Evolutionary conservation across 2,888 invertebrate species (phyloP).

Genomic region (Nemotelus nigrinus): DNA sequence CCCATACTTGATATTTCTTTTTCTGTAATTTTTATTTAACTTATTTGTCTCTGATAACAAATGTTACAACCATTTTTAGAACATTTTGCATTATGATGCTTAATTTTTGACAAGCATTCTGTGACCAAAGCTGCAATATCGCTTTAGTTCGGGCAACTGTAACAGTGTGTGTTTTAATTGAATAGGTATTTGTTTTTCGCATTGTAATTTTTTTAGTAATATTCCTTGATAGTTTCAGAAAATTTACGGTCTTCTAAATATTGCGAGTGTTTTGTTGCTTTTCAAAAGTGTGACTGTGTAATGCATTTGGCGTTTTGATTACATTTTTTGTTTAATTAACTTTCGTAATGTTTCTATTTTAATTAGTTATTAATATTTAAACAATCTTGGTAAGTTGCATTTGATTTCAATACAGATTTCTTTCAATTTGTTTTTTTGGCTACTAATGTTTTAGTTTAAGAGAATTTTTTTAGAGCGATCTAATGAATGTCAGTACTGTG

Average conservation of each 20-base stretch:
- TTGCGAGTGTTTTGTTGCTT: slow-evolving; percentile 28
- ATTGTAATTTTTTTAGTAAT: not conserved
- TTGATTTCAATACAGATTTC: slow-evolving; percentile 7
- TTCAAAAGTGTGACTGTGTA: not conserved
- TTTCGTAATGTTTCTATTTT: not conserved
- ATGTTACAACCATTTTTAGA: slow-evolving; percentile 52
- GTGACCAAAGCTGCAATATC: not conserved
- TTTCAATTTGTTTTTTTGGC: slow-evolving; percentile 17
- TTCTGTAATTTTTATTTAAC: slow-evolving; percentile 46
- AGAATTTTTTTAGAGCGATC: too few species aligned
- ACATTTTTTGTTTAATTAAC: not conserved
- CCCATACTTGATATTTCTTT: not conserved
- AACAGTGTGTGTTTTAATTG: not conserved
- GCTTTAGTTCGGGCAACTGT: not conserved
- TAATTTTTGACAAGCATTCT: not conserved
- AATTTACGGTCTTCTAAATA: slow-evolving; percentile 10
- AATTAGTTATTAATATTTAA: too few species aligned
- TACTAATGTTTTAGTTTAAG: slow-evolving; percentile 15
- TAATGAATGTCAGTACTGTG: too few species aligned
- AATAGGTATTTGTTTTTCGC: not conserved
- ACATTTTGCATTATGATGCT: slow-evolving; percentile 45
- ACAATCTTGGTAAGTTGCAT: not conserved
- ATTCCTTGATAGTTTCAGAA: not conserved
- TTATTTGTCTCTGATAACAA: slow-evolving; percentile 47
- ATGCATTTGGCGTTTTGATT: not conserved